Conservation (phyloP, 2,797 vertebrate species). For the Phataginus tricuspis region DNA sequence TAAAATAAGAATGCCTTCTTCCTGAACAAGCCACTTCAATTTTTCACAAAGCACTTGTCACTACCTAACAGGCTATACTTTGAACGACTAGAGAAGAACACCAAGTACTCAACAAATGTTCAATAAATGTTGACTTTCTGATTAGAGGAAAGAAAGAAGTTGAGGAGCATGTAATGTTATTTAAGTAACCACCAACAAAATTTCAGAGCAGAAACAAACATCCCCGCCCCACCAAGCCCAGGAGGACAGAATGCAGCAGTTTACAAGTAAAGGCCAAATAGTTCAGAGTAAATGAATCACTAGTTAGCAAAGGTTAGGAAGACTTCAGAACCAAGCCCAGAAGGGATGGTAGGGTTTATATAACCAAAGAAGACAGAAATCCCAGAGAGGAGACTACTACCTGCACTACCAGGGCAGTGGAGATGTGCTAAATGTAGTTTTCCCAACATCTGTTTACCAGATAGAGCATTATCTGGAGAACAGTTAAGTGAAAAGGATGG, state of each 20-base stretch:
- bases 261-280: neutral
- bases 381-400: neutral
- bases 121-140: constrained; percentile 16
- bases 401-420: neutral
- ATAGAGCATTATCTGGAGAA: neutral
- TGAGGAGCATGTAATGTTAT: neutral
- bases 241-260: neutral
- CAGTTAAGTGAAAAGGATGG: neutral
- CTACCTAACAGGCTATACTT: neutral
- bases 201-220: neutral
- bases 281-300: neutral
- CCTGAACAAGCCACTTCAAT: neutral
- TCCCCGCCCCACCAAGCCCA: neutral
- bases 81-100: constrained; percentile 9
- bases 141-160: neutral
- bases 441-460: neutral
- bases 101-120: neutral
- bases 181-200: constrained; percentile 3
- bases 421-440: neutral
- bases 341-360: neutral
- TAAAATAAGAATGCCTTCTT: neutral
- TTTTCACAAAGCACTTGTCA: constrained; percentile 16
- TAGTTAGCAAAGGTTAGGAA: neutral
- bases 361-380: neutral
- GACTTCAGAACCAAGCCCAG: neutral